Evolutionary conservation across 1,140 invertebrate species (phyloP), one percentile per base, ranked within the genome.

Genomic region (Scaptomyza montana): DNA sequence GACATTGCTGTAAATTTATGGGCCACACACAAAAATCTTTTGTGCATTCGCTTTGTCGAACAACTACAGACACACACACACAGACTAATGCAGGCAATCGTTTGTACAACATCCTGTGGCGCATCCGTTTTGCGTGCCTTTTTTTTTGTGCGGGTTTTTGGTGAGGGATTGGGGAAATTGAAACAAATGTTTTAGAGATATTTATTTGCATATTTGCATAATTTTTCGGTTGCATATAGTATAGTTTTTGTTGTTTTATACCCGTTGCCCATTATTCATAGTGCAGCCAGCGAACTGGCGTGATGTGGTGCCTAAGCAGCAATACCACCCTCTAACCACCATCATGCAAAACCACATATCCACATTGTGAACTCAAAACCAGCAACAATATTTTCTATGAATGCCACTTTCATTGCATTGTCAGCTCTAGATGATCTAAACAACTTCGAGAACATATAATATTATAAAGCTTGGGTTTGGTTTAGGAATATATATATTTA

Each of bases 141-240:
- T 13, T 28, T 28, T 9, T 8, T 45, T 51, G 57, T 33, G n/a
- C 33, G 16, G 33, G 30, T 33, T 33, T 33, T 33, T 33, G 33
- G 56, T 57, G 57, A 19, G 46, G 13, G 28, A 4, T 5, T 25
- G 46, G 61, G 66, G 71, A 71, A 87, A 87, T 81, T 82, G 82
- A 87, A 87, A 86, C 82, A 87, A 87, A 86, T 86, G 78, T 87
- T 87, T 86, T 87, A 81, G 78, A 86, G 78, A 87, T 86, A 86
- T 86, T 86, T 86, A 86, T 86, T 86, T 80, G 80, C 80, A 84
- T 82, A 84, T 84, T 84, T 84, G 81, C 81, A 86, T 86, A 84
- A 84, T 84, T 72, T 76, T 75, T 59, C 21, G 46, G 50, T 64
- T 82, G 79, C 75, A 82, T 81, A 6, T 33, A 33, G 28, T 77